Percentiles rank a stretch among this genome's conserved stretches.
Conservation (phyloP, 2,888 invertebrate genomes). For the Malacosoma neustria region DNA sequence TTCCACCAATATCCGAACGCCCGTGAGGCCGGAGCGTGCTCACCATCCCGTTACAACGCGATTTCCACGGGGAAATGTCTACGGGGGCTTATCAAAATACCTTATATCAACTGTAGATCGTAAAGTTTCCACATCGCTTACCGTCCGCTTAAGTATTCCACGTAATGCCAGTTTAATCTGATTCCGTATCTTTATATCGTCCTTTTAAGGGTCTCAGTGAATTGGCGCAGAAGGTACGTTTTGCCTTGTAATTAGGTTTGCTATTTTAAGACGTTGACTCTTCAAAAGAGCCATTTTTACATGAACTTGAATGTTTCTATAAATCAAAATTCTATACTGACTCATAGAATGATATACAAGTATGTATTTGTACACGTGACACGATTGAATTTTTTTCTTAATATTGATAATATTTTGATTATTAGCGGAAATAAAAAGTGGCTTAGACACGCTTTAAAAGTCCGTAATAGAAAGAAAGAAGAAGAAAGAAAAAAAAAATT, state of each 20-base stretch:
- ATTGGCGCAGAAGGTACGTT: background rate
- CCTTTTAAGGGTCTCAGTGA: background rate
- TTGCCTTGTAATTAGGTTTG: background rate
- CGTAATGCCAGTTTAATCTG: slow-evolving; percentile 1
- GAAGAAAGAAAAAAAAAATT: too few relatives aligned
- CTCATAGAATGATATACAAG: too few relatives aligned
- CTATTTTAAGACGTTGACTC: background rate
- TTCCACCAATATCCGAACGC: slow-evolving; percentile 37
- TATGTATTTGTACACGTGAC: too few relatives aligned
- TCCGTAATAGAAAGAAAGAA: too few relatives aligned
- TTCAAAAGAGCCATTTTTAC: too few relatives aligned
- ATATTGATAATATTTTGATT: too few relatives aligned
- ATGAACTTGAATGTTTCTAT: too few relatives aligned
- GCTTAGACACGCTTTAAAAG: too few relatives aligned
- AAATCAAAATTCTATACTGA: too few relatives aligned
- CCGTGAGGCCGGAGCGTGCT: slow-evolving; percentile 26
- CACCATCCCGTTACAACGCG: slow-evolving; percentile 35
- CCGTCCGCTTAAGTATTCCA: slow-evolving; percentile 4
- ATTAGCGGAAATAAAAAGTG: too few relatives aligned
- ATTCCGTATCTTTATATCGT: background rate
- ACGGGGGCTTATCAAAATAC: slow-evolving; percentile 17
- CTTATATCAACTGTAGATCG: slow-evolving; percentile 4
- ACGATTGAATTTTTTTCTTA: too few relatives aligned
- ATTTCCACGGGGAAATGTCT: slow-evolving; percentile 26
- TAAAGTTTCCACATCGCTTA: slow-evolving; percentile 4